A percentile compares a stretch with the other conserved stretches of the same genome.
These are phyloP conservation scores for Protobothrops flavoviridis DNA, from an alignment of 2,113 vertebrate species.

Conservation along the genomic window DNA sequence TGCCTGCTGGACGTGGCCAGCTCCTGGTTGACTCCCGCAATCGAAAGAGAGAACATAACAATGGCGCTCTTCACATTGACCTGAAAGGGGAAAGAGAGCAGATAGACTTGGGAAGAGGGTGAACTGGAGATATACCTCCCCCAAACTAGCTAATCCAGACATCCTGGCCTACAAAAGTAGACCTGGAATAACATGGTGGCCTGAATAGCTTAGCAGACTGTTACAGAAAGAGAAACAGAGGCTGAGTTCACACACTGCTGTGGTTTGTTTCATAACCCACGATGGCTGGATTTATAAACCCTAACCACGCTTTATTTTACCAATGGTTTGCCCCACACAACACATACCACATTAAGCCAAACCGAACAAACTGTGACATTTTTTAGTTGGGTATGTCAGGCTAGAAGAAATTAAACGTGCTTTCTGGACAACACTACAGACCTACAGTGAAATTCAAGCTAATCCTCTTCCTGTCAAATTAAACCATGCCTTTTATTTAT, in stretches of 20 bases:
- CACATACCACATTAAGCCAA: background rate
- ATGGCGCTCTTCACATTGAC: conserved; percentile 92
- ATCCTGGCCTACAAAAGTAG: background rate
- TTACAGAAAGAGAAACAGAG: background rate
- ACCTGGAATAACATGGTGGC: background rate
- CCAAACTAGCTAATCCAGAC: background rate
- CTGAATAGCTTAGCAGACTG: background rate
- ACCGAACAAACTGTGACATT: background rate
- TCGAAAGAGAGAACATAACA: conserved; percentile 92
- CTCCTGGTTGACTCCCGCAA: conserved; percentile 88
- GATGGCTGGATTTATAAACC: background rate
- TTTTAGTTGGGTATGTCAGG: background rate
- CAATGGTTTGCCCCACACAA: background rate
- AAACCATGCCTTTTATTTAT: background rate
- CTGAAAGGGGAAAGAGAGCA: conserved; percentile 68
- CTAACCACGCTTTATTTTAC: background rate
- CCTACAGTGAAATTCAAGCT: background rate
- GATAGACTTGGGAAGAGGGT: background rate
- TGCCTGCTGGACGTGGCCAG: conserved; percentile 83
- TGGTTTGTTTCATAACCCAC: background rate
- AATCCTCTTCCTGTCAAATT: background rate
- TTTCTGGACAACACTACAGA: background rate
- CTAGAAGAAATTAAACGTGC: background rate
- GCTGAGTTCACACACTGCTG: background rate
- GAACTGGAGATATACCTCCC: background rate